Conservation (phyloP, 2,797 vertebrate genomes). For the Vespertilio murinus region DNA sequence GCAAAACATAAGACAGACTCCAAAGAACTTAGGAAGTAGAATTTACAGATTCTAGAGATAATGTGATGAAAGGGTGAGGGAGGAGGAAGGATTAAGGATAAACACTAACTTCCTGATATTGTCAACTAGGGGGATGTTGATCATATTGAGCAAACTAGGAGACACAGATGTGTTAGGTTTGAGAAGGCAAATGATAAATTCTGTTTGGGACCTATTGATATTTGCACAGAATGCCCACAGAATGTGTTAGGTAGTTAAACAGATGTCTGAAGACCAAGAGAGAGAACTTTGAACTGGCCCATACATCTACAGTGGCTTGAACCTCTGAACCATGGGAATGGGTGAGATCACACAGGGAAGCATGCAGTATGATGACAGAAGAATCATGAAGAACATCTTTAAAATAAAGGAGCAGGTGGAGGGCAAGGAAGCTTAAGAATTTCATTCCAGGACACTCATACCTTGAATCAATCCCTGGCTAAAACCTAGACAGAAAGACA, state of each 20-base stretch:
- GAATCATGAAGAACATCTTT: background rate
- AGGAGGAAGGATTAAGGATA: background rate
- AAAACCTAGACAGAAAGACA: background rate
- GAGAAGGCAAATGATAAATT: background rate
- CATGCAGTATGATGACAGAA: background rate
- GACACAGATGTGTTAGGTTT: background rate
- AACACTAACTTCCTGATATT: background rate
- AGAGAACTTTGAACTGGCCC: background rate
- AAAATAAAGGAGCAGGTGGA: background rate
- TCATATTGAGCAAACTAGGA: background rate
- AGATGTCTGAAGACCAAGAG: background rate
- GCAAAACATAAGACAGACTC: background rate
- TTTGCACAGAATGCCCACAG: background rate
- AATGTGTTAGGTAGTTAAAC: background rate
- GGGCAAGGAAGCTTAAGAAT: background rate
- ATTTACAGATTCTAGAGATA: background rate
- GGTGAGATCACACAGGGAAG: background rate
- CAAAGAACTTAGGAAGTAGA: slow-evolving; percentile 14
- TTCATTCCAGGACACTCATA: background rate
- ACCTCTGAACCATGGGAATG: background rate
- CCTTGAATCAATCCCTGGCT: background rate
- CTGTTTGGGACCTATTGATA: background rate
- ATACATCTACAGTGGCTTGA: background rate
- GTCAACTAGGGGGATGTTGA: background rate
- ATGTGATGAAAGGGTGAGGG: background rate